These are phyloP conservation scores for Melitaea cinxia DNA, from an alignment of 1,140 invertebrate genomes.

Conservation along the genomic window DNA sequence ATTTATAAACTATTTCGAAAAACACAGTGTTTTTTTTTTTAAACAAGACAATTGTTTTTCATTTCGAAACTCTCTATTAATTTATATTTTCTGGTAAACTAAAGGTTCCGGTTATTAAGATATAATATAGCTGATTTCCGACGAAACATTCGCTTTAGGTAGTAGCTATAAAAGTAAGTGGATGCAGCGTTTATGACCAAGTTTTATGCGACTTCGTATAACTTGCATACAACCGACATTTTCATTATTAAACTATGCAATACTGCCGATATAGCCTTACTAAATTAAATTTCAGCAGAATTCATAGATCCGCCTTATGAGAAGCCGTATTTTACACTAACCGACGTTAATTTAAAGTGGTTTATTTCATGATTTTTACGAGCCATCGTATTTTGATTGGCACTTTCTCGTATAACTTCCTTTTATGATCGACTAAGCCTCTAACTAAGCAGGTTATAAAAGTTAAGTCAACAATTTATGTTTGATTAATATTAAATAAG, in stretches of 20 bases:
- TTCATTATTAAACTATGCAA: conserved; percentile 66
- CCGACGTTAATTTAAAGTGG: conserved; percentile 50
- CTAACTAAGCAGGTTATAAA: conserved; percentile 43
- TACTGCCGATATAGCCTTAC: conserved; percentile 52
- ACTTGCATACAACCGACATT: conserved; percentile 50
- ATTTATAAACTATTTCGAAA: too few species aligned
- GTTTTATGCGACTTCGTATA: conserved; percentile 63
- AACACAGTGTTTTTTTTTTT: too few species aligned
- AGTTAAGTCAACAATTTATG: conserved; percentile 37
- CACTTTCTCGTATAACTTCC: conserved; percentile 48
- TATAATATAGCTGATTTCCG: conserved; percentile 46
- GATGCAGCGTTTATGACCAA: conserved; percentile 62
- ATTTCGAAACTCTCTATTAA: background rate
- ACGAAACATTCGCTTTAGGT: conserved; percentile 46
- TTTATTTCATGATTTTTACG: conserved; percentile 56
- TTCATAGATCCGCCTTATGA: conserved; percentile 24
- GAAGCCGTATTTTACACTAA: conserved; percentile 36
- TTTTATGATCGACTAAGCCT: conserved; percentile 46
- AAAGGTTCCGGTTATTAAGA: conserved; percentile 22
- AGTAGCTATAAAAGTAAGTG: conserved; percentile 60
- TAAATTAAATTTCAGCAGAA: conserved; percentile 64
- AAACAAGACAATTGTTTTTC: background rate
- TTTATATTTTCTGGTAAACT: conserved; percentile 8
- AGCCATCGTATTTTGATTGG: conserved; percentile 50
- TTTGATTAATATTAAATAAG: conserved; percentile 16